Conservation (phyloP, 2,888 invertebrate species). For the Apomyelois bistriatella region DNA sequence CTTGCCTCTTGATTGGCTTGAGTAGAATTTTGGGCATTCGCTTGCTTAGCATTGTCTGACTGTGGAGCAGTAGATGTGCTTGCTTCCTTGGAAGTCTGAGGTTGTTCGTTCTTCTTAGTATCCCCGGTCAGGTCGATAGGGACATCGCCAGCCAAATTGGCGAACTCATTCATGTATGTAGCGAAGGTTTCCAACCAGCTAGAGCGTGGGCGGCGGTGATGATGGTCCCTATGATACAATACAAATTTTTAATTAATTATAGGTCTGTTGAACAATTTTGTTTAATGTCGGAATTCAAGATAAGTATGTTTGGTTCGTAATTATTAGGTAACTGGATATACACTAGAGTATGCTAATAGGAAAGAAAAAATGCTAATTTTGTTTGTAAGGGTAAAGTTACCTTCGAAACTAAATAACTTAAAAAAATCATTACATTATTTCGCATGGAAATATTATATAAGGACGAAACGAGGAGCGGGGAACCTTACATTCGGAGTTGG, state of each 20-base stretch:
- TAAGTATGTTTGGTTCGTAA: too few species aligned
- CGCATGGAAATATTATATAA: too few species aligned
- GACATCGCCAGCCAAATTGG: constrained; percentile 67
- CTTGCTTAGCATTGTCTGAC: constrained; percentile 14
- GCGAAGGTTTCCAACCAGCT: constrained; percentile 74
- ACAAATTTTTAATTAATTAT: background rate
- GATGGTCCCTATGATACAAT: constrained; percentile 29
- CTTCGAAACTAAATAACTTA: too few species aligned
- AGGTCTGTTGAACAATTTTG: too few species aligned
- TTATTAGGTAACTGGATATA: too few species aligned
- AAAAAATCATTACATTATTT: too few species aligned
- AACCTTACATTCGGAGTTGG: too few species aligned
- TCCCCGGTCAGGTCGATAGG: constrained; percentile 25
- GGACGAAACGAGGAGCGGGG: too few species aligned
- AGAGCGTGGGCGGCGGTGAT: constrained; percentile 34
- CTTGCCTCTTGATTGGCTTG: constrained; percentile 18
- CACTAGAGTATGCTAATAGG: too few species aligned
- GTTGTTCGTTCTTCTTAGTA: background rate
- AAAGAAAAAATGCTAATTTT: too few species aligned
- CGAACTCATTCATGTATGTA: constrained; percentile 76
- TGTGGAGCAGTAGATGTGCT: constrained; percentile 27
- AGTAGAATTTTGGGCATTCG: constrained; percentile 18
- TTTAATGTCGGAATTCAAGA: too few species aligned
- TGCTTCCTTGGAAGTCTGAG: constrained; percentile 18
- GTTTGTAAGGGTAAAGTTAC: too few species aligned